phyloP scores from a whole-genome alignment of 2,113 vertebrate genomes.

The Aptenodytes patagonicus region DNA sequence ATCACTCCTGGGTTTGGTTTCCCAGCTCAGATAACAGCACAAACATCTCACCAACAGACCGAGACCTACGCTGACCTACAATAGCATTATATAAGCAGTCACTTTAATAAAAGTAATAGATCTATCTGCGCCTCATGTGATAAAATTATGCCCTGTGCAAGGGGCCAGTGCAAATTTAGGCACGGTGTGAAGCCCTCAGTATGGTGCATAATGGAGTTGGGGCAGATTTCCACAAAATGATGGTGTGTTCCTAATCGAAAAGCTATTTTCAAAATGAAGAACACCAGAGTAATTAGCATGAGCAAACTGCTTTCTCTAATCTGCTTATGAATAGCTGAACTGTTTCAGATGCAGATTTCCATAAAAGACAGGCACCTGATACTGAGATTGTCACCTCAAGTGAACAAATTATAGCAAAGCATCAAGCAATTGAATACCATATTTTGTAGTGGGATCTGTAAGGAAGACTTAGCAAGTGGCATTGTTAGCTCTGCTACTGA shows the following conservation, averaged over 20 bases:
- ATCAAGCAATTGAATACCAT: neutral
- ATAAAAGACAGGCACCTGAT: neutral
- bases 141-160: neutral
- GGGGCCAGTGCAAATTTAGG: neutral
- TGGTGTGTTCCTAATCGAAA: neutral
- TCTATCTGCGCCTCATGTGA: neutral
- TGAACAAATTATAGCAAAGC: neutral
- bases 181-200: neutral
- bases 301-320: neutral
- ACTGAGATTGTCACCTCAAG: neutral
- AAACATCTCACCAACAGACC: neutral
- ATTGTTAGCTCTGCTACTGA: neutral
- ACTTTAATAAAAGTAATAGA: neutral
- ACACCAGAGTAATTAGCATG: neutral
- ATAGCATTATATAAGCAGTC: slow-evolving; percentile 4
- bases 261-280: neutral
- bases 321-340: neutral
- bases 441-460: neutral
- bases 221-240: neutral
- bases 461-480: neutral
- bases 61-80: slow-evolving; percentile 6
- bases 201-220: neutral
- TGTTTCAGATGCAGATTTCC: neutral
- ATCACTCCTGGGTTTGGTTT: slow-evolving; percentile 30
- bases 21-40: slow-evolving; percentile 38